Evolutionary conservation across 2,888 invertebrate species (phyloP), one percentile per base, ranked within the genome.

Genomic region (Chrysodeixis includens): DNA sequence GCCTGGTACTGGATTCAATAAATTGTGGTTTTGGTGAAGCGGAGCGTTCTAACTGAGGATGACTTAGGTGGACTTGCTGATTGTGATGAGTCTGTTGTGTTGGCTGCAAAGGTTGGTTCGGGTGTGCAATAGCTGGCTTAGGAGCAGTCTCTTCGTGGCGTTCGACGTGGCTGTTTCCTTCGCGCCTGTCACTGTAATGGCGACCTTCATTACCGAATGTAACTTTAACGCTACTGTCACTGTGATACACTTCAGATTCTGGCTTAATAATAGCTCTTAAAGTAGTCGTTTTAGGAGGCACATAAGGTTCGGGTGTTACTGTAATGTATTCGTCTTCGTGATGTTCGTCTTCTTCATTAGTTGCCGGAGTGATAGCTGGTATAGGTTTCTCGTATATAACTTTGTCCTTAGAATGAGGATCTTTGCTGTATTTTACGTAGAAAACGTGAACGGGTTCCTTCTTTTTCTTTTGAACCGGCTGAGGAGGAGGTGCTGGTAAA

Each of bases 401-500:
- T 76, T 97, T 97, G 56, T 97, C 96, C 78, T 97, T 96, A 0
- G 96, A 96, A 76, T 96, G 95, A 14, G 97, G 97, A 83, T 98
- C 98, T 88, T 98, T 98, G 86, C 98, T 98, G 86, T 98, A 98
- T 90, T 98, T 98, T 0, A 98, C 98, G 86, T 98, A 98, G 88
- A 98, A 98, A 0, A 98, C 98, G 83, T 98, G 98, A 46, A 98
- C 98, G 30, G 98, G 98, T 86, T 98, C 98, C 85, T 98, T 98
- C 74, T 95, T 95, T 82, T 93, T 95, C 81, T 94, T 94, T 14
- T 81, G 90, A 14, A 96, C 90, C 16, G 95, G 94, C 1, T 95
- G 95, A 9, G 95, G 93, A 1, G 96, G 96, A 5, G 96, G 95
- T 1, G 97, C 96, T 1, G 98, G 97, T 1, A 98, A 87, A 0